A percentile compares a stretch with the other conserved stretches of the same genome.
Conservation (phyloP, 2,113 vertebrate genomes). For the Gambusia holbrooki region DNA sequence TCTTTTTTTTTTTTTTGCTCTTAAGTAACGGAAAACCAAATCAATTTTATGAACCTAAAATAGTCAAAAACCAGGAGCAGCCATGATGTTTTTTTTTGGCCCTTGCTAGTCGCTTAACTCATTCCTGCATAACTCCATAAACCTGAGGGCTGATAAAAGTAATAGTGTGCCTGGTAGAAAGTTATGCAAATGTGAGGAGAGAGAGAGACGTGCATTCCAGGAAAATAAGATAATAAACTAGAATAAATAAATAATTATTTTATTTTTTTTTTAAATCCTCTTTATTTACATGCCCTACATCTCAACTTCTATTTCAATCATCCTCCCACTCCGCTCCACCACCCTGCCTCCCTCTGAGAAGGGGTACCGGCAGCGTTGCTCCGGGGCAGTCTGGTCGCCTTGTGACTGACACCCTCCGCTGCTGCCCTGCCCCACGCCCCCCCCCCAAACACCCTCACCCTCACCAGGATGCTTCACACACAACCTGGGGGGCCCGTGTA, state of each 20-base stretch:
- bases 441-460: constrained; percentile 33
- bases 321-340: neutral
- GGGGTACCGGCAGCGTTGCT: constrained; percentile 68
- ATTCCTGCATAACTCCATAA: constrained; percentile 56
- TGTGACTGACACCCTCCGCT: constrained; percentile 75
- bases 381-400: constrained; percentile 73
- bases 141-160: constrained; percentile 58
- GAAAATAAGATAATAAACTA: constrained; percentile 14
- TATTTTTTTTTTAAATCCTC: constrained; percentile 31
- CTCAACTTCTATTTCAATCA: constrained; percentile 78
- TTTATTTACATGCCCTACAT: constrained; percentile 76
- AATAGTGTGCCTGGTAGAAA: constrained; percentile 52
- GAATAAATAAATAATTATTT: constrained; percentile 16
- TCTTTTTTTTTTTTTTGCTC: neutral
- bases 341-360: constrained; percentile 45
- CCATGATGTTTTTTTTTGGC: neutral
- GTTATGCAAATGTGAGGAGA: constrained; percentile 72
- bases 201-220: constrained; percentile 51
- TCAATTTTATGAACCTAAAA: neutral
- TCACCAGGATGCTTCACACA: constrained; percentile 67
- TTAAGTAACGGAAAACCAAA: neutral
- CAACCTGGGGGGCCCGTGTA: constrained; percentile 73
- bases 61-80: neutral
- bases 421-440: constrained; percentile 50
- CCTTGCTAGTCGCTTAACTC: constrained; percentile 25